Percentiles rank a stretch among this genome's conserved stretches.
These are phyloP conservation scores for Balaeniceps rex DNA, from an alignment of 2,113 vertebrate species.

Conservation along the genomic window DNA sequence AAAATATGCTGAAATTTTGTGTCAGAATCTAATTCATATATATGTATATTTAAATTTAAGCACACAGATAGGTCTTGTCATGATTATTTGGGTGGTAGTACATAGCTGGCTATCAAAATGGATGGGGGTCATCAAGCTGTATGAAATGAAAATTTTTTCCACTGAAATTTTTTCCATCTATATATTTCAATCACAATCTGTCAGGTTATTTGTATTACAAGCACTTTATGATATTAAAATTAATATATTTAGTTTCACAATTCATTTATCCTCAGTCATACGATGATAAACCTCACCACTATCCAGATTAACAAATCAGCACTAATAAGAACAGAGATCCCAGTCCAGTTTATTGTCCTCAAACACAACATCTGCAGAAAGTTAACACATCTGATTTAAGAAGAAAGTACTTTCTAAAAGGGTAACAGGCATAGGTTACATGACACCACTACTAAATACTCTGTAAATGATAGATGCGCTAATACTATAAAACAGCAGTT, in stretches of 20 bases:
- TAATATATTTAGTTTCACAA: background rate
- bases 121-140: background rate
- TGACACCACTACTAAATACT: background rate
- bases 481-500: background rate
- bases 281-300: background rate
- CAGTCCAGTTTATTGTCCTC: background rate
- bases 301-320: background rate
- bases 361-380: background rate
- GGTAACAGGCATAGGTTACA: background rate
- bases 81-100: background rate
- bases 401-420: background rate
- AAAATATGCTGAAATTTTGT: background rate
- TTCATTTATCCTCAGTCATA: background rate
- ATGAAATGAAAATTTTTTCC: background rate
- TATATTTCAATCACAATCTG: background rate
- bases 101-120: background rate
- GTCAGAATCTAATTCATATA: background rate
- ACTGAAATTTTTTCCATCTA: background rate
- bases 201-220: background rate
- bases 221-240: constrained; percentile 31
- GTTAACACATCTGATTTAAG: background rate
- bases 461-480: background rate
- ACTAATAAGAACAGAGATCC: background rate
- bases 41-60: background rate
- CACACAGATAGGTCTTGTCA: background rate